Base-by-base conservation (phyloP, 1,140 invertebrate species). In the Philotrypesis tridentata region DNA sequence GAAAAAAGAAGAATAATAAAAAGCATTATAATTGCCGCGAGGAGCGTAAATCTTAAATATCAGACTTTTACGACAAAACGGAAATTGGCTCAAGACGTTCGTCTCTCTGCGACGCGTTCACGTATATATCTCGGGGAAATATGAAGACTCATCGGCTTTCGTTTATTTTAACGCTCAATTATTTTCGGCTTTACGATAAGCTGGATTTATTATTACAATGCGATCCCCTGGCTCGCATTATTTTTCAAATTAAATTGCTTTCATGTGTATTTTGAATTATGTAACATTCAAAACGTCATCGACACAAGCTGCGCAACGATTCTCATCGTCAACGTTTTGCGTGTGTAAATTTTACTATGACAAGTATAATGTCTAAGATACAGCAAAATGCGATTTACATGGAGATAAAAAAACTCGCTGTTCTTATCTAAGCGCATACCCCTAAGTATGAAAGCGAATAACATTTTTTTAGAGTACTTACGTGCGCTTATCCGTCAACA, bases 21-120 rank as follows among this genome's bases (percentile, higher is more conserved):
- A 91, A 84, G 88, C 86, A 88, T 92, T 92, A 91, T 92, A 92
- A 92, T 92, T 92, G 89, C 90, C 87, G 87, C 86, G 87, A 89
- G 86, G 87, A 80, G 73, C 87, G 86, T 91, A 91, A 92, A 92
- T 92, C 89, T 91, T 87, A 84, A 88, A 87, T 87, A 90, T 90
- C 89, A 79, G 89, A 88, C 88, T 88, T 91, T 91, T 92, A 92
- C 86, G 89, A 87, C 82, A 55, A 60, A 86, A 82, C 80, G 85
- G 85, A 91, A 90, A 92, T 91, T 92, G 90, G 90, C 85, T 87
- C 85, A 88, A 89, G 89, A 89, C 83, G 87, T 82, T 87, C 33
- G 65, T 82, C 43, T 63, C n/a, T n/a, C n/a, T n/a, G n/a, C n/a
- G 68, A 5, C 9, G 21, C 71, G 84, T 80, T 84, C 9, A 8